These are phyloP conservation scores for Zoanthus sociatus DNA, from an alignment of 92 coral and sea anemone species.

Conservation along the genomic window DNA sequence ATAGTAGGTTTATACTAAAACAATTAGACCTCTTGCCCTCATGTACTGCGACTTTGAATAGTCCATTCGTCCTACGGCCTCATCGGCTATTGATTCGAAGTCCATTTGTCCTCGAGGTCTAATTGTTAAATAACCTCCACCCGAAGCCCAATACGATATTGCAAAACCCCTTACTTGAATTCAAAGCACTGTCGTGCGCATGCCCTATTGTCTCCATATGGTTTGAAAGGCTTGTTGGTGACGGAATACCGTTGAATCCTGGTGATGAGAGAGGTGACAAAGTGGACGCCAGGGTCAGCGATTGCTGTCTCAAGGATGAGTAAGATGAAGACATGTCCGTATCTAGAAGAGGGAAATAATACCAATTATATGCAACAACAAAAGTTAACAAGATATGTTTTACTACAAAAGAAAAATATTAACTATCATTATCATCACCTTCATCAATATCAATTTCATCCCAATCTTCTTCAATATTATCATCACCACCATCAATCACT, in stretches of 20 bases:
- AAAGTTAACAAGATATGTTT: not conserved
- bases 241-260: conserved; percentile 45
- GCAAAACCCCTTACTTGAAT: not conserved
- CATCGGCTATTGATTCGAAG: no score
- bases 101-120: no score
- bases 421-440: not conserved
- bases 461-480: not conserved
- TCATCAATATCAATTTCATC: not conserved
- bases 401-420: not conserved
- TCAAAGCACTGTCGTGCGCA: conserved; percentile 34
- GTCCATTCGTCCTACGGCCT: no score
- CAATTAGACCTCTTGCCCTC: no score
- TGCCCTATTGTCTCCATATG: conserved; percentile 33
- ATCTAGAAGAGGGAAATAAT: conserved; percentile 30
- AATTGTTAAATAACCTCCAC: no score
- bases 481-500: no score
- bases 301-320: conserved; percentile 39
- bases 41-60: no score
- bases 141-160: no score
- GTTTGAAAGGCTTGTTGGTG: conserved; percentile 40
- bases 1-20: no score
- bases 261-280: conserved; percentile 44
- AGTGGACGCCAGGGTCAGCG: conserved; percentile 37
- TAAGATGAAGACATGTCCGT: conserved; percentile 45
- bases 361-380: not conserved